Evolutionary conservation across 2,113 vertebrate genomes (phyloP), one percentile per base, ranked within the genome.

Genomic region (Brachypteracias leptosomus): DNA sequence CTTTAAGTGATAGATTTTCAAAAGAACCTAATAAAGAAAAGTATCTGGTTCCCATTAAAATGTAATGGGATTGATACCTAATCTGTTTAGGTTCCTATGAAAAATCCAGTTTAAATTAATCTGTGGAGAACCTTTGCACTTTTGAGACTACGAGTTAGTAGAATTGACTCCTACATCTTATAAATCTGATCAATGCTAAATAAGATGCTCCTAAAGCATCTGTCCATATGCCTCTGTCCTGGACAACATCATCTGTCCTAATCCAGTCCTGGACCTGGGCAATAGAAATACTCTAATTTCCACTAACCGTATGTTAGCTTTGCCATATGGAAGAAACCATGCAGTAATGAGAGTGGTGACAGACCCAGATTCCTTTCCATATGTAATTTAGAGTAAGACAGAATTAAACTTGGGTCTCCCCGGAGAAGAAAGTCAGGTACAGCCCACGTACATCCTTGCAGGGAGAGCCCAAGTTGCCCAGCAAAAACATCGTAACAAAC

Each of bases 81-180:
- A 90, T 61, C 80, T 81, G 21, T 76, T 86, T 68, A 72, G 66
- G 36, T 7, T 70, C 28, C 83, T 59, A 40, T 91, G 76, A 89
- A 96, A 96, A 92, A 90, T 61, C 59, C 65, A 81, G 63, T 77
- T 80, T 73, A 82, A 90, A 95, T 91, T 80, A 88, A 95, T 63
- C 7, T 10, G 47, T 40, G 59, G 28, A 88, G 47, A 84, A 90
- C 31, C 79, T 90, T 90, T 10, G 4, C 28, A 40, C 54, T 94
- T 90, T 47, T 0, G 7, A 88, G 75, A 82, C 24, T 61, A 58
- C 0, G 0, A 75, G 57, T 78, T 57, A 88, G 83, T 8, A 87
- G 83, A 88, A 81, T 55, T 86, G 49, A 78, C 55, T 80, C n/a
- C 77, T 88, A 61, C 0, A 3, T 22, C 52, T 33, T 44, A 65